Base-by-base conservation (phyloP, 2,797 vertebrate genomes). In the Rousettus madagascariensis region DNA sequence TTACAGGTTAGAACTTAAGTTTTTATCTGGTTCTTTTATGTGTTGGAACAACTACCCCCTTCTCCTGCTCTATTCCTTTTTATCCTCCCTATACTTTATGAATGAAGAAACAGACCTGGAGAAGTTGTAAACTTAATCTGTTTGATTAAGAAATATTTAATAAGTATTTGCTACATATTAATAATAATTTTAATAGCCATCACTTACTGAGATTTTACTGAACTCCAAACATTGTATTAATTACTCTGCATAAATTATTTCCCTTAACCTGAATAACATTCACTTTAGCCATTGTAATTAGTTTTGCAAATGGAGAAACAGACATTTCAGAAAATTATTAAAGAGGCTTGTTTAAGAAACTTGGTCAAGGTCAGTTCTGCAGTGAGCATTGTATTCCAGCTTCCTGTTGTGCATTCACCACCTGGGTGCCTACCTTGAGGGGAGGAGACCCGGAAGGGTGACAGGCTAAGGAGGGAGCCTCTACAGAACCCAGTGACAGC, bases 111-210 rank as follows among this genome's bases (percentile, higher is more conserved):
- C 51, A 91, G 53, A 92, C 68, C 22, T 61, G 66, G 86, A 46
- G 86, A 65, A 38, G 20, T 65, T 80, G 46, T 80, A 26, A 84
- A 83, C 30, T 80, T 85, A 72, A 71, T 69, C 26, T 72, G 12
- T 83, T 94, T 80, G 72, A 80, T 91, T 72, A 72, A 74, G 77
- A 93, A 90, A 68, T 33, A 77, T 85, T 75, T 75, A 38, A 65
- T 75, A 49, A 85, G 41, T 90, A 63, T 57, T 53, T 80, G 66
- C 46, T 87, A 43, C 36, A 36, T 74, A 33, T 87, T 92, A 72
- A 71, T 94, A 68, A 75, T 87, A 74, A 90, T 90, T 61, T 36
- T 72, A 74, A 59, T 20, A 83, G 66, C 16, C 36, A 66, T 17
- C 15, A 57, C 33, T 87, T 90, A 86, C 5, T 61, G 66, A 92